These are phyloP conservation scores for Limnephilus rhombicus DNA, from an alignment of 2,888 invertebrate species.

Conservation along the genomic window DNA sequence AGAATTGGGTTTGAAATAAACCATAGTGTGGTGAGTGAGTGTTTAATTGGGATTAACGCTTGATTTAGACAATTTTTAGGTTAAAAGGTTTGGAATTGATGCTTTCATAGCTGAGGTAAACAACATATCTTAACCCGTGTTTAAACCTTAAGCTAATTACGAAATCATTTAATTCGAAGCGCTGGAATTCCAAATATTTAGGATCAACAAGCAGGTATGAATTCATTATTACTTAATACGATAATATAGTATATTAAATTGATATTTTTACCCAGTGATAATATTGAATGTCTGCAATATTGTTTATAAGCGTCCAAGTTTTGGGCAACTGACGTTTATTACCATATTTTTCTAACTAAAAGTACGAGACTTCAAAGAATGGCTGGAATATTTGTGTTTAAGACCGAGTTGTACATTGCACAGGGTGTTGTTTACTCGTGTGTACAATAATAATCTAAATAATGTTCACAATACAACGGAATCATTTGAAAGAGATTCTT, in stretches of 20 bases:
- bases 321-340: not conserved
- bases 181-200: no score
- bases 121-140: not conserved
- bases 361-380: not conserved
- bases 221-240: no score
- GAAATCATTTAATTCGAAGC: no score
- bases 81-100: not conserved
- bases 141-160: no score
- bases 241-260: no score
- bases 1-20: slow-evolving; percentile 27
- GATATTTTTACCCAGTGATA: no score
- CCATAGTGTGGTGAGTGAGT: slow-evolving; percentile 21
- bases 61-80: not conserved
- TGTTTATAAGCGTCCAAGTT: no score
- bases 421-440: not conserved
- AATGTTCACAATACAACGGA: no score
- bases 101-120: not conserved
- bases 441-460: no score
- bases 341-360: not conserved
- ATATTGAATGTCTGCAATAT: no score
- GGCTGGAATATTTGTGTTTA: not conserved
- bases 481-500: no score
- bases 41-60: not conserved
- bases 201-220: no score
- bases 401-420: not conserved